Base-by-base conservation (phyloP, 2,113 vertebrate species). In the Python bivittatus region DNA sequence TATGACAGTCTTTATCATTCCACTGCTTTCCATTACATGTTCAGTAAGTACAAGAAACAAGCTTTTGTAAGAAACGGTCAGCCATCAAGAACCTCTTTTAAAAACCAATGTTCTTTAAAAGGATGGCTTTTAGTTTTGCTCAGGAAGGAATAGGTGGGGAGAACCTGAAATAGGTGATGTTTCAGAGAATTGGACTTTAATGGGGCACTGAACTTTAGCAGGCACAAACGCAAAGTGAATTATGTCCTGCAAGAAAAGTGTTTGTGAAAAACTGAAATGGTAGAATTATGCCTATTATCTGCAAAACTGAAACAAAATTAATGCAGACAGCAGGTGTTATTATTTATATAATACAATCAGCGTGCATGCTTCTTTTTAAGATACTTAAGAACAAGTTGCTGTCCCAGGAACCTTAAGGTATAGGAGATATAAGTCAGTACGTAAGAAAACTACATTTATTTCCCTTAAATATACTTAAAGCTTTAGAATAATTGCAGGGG, bases 51-150 rank as follows among this genome's bases (percentile, higher is more conserved):
- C 48, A 54, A 91, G 91, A 9, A 68, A 54, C 33, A 86, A 85
- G 90, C 68, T 83, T 42, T 72, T 58, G 25, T 42, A 92, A 92
- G 91, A 89, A 56, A 60, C 53, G 56, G 56, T 56, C 27, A 60
- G 20, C 54, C 44, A 56, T 56, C 91, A 52, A 2, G 7, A 88
- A 60, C 29, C 42, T 53, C 58, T 60, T 60, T 91, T 54, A 54
- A 68, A 72, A 87, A 17, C 27, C 17, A 68, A 33, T 10, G 68
- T 25, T 88, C 29, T 58, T 22, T 52, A 44, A 44, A 52, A 52
- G 42, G 5, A 23, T 1, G 15, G 54, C 12, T 84, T 72, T n/a
- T 48, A 8, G 83, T 57, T 84, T 52, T 58, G 33, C 68, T 60
- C 54, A 60, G 86, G 27, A 58, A 22, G 13, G 42, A 84, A 56